Evolutionary conservation across 2,888 invertebrate species (phyloP).

Genomic region (Heliconius sara): DNA sequence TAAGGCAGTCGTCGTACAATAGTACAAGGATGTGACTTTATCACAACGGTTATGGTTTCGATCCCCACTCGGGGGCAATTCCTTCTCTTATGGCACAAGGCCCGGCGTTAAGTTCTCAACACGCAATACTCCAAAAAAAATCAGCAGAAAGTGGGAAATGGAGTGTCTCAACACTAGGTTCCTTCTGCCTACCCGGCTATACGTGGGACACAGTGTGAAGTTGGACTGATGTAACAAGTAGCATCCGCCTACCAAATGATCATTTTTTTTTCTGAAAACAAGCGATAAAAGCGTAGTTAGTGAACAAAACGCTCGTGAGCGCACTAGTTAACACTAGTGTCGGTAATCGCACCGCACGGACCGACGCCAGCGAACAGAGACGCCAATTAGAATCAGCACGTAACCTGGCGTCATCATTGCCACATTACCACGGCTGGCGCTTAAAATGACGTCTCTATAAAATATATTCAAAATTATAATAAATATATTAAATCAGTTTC

Average conservation of each 20-base stretch:
- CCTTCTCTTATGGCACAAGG: background rate
- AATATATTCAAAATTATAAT: background rate
- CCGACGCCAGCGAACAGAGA: conserved; percentile 68
- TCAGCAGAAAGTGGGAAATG: no score
- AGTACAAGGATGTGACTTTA: no score
- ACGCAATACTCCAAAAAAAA: no score
- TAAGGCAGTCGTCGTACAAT: no score
- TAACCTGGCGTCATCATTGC: conserved; percentile 58
- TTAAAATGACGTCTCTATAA: conserved; percentile 39
- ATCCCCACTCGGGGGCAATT: no score
- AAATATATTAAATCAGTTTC: no score
- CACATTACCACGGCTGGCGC: conserved; percentile 42
- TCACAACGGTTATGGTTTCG: no score
- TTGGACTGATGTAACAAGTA: background rate
- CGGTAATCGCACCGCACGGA: conserved; percentile 57
- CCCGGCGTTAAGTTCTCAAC: no score
- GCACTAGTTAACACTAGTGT: conserved; percentile 46
- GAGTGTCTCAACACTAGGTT: no score
- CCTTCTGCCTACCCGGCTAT: no score
- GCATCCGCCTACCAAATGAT: conserved; percentile 4
- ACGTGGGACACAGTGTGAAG: background rate
- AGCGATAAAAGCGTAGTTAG: conserved; percentile 22
- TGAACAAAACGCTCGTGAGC: conserved; percentile 38
- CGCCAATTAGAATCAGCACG: conserved; percentile 71
- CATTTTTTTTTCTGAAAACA: conserved; percentile 30